Conservation (phyloP, 2,113 vertebrate genomes). For the Ctenomys sociabilis region DNA sequence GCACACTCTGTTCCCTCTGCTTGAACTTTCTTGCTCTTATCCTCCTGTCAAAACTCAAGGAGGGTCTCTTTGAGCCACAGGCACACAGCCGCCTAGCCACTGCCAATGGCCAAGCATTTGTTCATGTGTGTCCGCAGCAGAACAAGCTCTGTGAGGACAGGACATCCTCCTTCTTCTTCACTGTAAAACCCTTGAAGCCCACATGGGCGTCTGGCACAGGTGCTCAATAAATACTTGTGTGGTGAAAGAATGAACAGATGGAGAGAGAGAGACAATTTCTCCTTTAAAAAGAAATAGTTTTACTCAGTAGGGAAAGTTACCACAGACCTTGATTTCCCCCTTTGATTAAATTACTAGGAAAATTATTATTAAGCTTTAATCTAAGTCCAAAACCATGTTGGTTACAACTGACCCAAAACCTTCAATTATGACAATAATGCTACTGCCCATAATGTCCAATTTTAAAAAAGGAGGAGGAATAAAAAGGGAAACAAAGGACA, state of each 20-base stretch:
- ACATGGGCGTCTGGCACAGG: neutral
- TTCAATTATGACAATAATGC: neutral
- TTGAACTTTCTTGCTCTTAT: neutral
- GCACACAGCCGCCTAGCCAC: too few species aligned
- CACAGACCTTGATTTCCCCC: neutral
- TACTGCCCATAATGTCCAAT: neutral
- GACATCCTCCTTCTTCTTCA: neutral
- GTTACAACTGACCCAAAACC: neutral
- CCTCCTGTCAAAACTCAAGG: neutral
- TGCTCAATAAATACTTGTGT: neutral
- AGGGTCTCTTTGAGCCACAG: neutral
- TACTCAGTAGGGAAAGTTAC: neutral
- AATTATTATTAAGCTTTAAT: neutral
- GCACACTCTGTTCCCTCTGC: neutral
- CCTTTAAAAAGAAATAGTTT: neutral
- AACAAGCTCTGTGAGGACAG: neutral
- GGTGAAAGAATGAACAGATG: neutral
- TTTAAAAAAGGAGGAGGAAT: neutral
- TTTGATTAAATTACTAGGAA: neutral
- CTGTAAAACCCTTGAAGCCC: neutral
- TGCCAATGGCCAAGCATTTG: too few species aligned
- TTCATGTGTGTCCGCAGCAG: neutral
- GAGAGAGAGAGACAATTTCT: neutral
- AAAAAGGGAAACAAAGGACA: neutral
- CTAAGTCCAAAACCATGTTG: neutral